Base-by-base conservation (phyloP, 2,888 invertebrate species). In the Mythimna albipuncta region DNA sequence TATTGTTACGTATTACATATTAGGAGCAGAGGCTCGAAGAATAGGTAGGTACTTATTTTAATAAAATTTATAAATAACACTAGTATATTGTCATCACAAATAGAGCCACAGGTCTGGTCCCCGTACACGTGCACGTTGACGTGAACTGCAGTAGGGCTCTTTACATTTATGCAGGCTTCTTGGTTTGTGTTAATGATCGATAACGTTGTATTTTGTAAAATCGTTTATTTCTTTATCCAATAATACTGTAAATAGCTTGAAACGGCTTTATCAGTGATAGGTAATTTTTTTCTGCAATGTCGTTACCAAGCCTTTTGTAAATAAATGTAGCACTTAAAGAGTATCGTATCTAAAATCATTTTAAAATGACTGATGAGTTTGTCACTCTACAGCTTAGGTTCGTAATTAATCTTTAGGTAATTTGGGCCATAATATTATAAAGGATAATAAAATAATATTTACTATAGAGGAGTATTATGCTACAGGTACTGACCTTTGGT, bases 401-500 rank as follows among this genome's bases (percentile, higher is more conserved):
- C 7, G 19, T n/a, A 52, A 16, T 52, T 35, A 61, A 61, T 71
- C 13, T 75, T 79, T 77, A 64, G 32, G 11, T 59, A 57, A 76
- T 81, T 68, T 74, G 85, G 83, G 84, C 83, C 86, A 77, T 86
- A 84, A 81, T 82, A 86, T 85, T 81, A 77, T 85, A 89, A 88
- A 90, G 87, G 89, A 90, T 89, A 89, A 87, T 90, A 89, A 89
- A 89, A 89, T 82, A 88, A 88, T 82, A 87, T 84, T 82, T 86
- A 85, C 84, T 69, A 86, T 84, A 73, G 16, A 73, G 69, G 95
- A 96, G 96, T 95, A 96, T 96, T 94, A 91, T 90, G 84, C 86
- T 93, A 94, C 94, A 95, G 96, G 95, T 95, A 96, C 96, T 91
- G 95, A 91, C 93, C 91, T 92, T 93, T 91, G 91, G 90, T 88